Base-by-base conservation (phyloP, 2,113 vertebrate species). In the Eretmochelys imbricata region DNA sequence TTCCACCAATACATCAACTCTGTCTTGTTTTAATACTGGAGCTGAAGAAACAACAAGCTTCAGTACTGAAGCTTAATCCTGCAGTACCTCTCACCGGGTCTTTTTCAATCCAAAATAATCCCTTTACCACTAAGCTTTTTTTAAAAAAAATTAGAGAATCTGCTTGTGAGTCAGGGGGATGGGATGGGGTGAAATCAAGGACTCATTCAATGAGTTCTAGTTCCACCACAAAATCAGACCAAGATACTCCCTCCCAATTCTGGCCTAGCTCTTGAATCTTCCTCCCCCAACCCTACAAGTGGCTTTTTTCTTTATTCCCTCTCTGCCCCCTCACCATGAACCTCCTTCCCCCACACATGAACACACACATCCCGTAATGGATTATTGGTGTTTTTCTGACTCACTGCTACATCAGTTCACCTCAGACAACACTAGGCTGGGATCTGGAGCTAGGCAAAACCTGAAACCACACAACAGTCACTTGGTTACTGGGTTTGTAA, bases 371-470 rank as follows among this genome's bases (percentile, higher is more conserved):
- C 91, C 57, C 13, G 14, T 53, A 48, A 59, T 24, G 69, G 42
- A 79, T 90, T 84, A 96, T 94, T 97, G 93, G 49, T 88, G 85
- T 95, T 89, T 38, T 59, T 11, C 95, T 96, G 97, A 97, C 93
- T 97, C 95, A 96, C 53, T 16, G 22, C 85, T 87, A 65, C 6
- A 3, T 76, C 65, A 0, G 0, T 75, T 92, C 17, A 55, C 84
- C 92, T 92, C 95, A 93, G 80, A 90, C 95, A 96, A 50, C 89
- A 85, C 48, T 6, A 19, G 57, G 16, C 76, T 31, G 5, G 65
- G n/a, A 51, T 69, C 1, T 4, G 35, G 82, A 93, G n/a, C 12
- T 76, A 10, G 53, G 82, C 49, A 94, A 88, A 82, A 57, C 87
- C 90, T 76, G 93, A 79, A 91, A 49, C 93, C 54, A 72, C 1